A percentile compares a stretch with the other conserved stretches of the same genome.
These are phyloP conservation scores for Junco hyemalis DNA, from an alignment of 2,113 vertebrate species.

Conservation along the genomic window DNA sequence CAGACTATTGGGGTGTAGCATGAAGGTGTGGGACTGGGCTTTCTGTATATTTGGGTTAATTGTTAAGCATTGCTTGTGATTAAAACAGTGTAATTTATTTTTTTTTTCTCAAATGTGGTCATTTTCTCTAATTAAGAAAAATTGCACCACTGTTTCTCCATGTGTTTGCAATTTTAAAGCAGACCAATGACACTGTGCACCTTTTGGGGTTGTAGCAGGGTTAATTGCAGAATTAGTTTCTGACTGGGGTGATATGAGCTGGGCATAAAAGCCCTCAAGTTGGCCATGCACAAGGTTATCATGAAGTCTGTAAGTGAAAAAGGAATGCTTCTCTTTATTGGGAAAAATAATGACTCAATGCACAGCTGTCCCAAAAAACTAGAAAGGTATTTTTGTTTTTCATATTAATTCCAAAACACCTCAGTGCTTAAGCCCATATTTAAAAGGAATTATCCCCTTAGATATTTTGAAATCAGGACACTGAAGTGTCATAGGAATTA, in stretches of 20 bases:
- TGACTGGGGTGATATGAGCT: not conserved
- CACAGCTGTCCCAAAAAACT: not conserved
- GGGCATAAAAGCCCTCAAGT: not conserved
- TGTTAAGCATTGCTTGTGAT: not conserved
- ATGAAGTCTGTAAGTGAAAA: not conserved
- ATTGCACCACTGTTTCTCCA: not conserved
- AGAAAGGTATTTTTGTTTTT: not conserved
- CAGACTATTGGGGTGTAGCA: not conserved
- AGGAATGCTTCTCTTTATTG: not conserved
- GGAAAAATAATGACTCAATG: not conserved
- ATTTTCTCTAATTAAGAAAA: not conserved
- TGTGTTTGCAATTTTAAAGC: not conserved
- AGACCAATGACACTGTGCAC: not conserved
- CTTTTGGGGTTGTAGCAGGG: not conserved
- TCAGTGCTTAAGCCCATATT: not conserved
- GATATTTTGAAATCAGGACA: not conserved
- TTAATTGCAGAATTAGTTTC: not conserved
- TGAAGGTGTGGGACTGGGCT: not conserved
- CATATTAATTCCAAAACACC: not conserved
- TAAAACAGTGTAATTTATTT: not conserved
- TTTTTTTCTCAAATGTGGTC: not conserved
- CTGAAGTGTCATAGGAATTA: not conserved
- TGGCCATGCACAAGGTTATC: rapidly evolving
- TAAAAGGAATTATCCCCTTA: not conserved
- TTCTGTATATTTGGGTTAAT: not conserved